Base-by-base conservation (phyloP, 2,888 invertebrate genomes). In the Ptychoptera contaminata region DNA sequence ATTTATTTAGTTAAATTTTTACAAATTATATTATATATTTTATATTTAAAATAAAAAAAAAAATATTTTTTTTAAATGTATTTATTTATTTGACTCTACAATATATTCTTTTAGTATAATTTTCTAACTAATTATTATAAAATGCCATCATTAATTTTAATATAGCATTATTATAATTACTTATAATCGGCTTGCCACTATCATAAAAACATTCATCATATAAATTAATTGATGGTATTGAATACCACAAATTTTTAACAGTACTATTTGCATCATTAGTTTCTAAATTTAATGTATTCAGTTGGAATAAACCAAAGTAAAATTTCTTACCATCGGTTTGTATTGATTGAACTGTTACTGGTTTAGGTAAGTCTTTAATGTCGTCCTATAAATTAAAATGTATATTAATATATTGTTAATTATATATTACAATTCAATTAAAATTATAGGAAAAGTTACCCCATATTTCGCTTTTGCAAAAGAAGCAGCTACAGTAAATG, bases 291-390 rank as follows among this genome's bases (percentile, higher is more conserved):
- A 87, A 65, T 1, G 85, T 85, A 55, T 90, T 88, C 11, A 94
- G 67, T 64, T 94, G 90, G 46, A 85, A 75, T 14, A 87, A 74
- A 5, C 82, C 79, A 59, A 92, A 90, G 58, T 88, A 80, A 58
- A 83, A 86, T 36, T 69, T 65, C 51, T 74, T 69, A 1, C 87
- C 82, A 58, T 90, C 80, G 4, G 84, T 79, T 53, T 87, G 85
- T 50, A 93, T 71, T 57, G 82, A 80, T 60, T 93, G 92, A 2
- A 91, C 67, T 37, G 79, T 77, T 43, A 92, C 69, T 6, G 93
- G 92, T 55, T 80, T 73, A 2, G 82, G 79, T 34, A 90, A 66
- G 46, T 73, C 68, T 58, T 71, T 71, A 5, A 77, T 71, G 53
- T 76, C 62, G 40, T 71, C 68, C 78, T 79, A 64, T 48, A 62